Evolutionary conservation across 1,140 invertebrate genomes (phyloP).

Genomic region (Gonioctena quinquepunctata): DNA sequence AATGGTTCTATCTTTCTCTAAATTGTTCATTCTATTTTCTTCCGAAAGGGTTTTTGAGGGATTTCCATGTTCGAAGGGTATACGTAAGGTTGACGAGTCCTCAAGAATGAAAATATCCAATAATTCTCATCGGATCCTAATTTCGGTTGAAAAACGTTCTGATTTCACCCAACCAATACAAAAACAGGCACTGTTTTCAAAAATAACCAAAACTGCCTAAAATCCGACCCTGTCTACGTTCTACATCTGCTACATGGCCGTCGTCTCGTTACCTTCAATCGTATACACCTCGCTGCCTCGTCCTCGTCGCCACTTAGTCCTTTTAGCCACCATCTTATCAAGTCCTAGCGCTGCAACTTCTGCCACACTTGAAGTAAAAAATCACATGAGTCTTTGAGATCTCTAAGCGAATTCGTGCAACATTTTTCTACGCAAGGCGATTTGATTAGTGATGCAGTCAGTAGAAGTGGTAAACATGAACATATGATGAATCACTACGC

Average conservation of each 20-base stretch:
- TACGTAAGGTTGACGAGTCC: too few species aligned
- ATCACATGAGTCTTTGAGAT: conserved; percentile 32
- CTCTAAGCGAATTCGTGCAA: conserved; percentile 27
- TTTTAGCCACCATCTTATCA: not conserved
- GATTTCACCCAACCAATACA: not conserved
- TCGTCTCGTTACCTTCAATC: not conserved
- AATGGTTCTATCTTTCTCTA: too few species aligned
- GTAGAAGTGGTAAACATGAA: conserved; percentile 19
- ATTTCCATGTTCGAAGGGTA: too few species aligned
- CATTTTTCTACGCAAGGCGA: conserved; percentile 34
- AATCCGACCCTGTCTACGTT: conserved; percentile 23
- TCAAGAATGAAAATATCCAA: too few species aligned
- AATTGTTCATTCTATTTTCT: too few species aligned
- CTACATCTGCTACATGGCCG: conserved; percentile 33
- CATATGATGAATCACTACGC: conserved; percentile 8
- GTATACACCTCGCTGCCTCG: not conserved
- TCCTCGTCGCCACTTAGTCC: not conserved
- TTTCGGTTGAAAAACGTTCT: not conserved
- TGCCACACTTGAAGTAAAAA: conserved; percentile 43
- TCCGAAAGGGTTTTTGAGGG: too few species aligned
- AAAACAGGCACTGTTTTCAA: not conserved
- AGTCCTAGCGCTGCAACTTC: conserved; percentile 15
- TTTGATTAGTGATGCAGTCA: conserved; percentile 39
- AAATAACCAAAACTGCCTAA: not conserved
- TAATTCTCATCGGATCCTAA: too few species aligned